Evolutionary conservation across 2,113 vertebrate species (phyloP).

Genomic region (Tragelaphus buxtoni): DNA sequence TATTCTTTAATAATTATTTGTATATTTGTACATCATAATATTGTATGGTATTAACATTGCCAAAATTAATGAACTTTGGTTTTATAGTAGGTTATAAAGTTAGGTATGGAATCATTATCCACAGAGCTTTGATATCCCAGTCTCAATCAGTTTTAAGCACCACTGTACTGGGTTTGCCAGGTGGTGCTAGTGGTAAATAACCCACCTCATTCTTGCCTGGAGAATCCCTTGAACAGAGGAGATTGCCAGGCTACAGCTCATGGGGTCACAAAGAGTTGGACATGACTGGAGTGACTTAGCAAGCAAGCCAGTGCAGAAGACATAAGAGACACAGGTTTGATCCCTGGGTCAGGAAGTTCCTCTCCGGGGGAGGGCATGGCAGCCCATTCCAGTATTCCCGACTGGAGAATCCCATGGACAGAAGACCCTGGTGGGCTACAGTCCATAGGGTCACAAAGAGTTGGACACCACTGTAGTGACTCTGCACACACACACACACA

Average conservation of each 20-base stretch:
- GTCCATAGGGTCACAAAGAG: not conserved
- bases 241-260: not conserved
- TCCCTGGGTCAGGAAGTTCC: not conserved
- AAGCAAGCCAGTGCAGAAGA: not conserved
- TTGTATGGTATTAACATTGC: not conserved
- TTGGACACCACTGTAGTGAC: not conserved
- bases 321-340: not conserved
- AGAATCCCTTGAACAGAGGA: not conserved
- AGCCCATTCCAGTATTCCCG: not conserved
- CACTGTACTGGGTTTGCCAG: not conserved
- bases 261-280: not conserved
- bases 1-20: not conserved
- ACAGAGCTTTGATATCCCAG: not conserved
- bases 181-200: not conserved
- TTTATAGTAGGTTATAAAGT: not conserved
- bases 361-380: not conserved
- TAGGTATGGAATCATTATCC: not conserved
- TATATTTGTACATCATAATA: no score
- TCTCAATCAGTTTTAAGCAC: not conserved
- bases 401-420: not conserved
- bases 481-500: not conserved
- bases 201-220: not conserved
- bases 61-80: not conserved
- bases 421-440: not conserved
- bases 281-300: not conserved